Conservation (phyloP, 2,113 vertebrate genomes). For the Ramphastos sulfuratus region DNA sequence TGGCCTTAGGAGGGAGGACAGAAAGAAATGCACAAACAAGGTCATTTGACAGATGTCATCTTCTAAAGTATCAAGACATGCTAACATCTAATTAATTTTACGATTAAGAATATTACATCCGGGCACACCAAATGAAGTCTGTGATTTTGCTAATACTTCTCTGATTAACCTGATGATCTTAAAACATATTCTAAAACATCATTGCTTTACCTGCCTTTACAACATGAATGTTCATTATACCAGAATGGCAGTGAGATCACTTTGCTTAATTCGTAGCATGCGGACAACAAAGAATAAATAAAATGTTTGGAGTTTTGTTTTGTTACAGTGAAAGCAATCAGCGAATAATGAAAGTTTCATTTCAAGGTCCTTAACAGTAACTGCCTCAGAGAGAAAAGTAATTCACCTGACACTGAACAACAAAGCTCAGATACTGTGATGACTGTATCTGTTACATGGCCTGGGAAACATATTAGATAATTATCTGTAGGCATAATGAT, state of each 20-base stretch:
- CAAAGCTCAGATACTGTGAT: neutral
- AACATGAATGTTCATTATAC: neutral
- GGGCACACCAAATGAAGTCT: accelerated
- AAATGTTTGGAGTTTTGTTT: neutral
- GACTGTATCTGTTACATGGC: slow-evolving; percentile 2
- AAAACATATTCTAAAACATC: neutral
- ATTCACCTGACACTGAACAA: slow-evolving; percentile 27
- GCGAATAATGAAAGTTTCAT: slow-evolving; percentile 35
- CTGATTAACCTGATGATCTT: neutral
- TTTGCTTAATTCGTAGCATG: neutral
- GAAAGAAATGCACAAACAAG: neutral
- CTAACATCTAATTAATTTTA: neutral
- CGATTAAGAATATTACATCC: neutral
- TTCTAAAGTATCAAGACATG: neutral
- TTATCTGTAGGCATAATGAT: slow-evolving; percentile 31
- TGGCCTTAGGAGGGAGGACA: neutral
- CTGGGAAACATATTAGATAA: slow-evolving; percentile 37
- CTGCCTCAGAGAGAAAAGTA: slow-evolving; percentile 25
- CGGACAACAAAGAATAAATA: neutral
- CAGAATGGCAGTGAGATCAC: neutral
- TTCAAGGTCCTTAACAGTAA: slow-evolving; percentile 16
- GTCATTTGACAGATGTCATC: neutral
- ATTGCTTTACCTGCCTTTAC: neutral
- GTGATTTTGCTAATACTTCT: neutral
- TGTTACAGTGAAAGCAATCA: neutral